Evolutionary conservation across 1,140 invertebrate genomes (phyloP), one percentile per base, ranked within the genome.

Genomic region (Brachystomella parvula): DNA sequence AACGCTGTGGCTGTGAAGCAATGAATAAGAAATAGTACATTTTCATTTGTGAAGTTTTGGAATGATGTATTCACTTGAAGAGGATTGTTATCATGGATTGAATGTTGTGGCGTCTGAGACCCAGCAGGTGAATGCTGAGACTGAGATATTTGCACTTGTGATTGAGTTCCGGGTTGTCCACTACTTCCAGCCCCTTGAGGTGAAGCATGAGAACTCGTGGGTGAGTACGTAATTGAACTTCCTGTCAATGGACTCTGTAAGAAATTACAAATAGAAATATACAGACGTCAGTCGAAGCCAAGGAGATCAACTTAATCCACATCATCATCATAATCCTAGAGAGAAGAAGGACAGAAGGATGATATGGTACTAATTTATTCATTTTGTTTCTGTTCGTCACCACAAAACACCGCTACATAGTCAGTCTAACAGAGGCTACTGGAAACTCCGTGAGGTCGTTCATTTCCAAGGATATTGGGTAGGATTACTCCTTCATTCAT

Each of bases 211-310:
- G 68, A 72, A 76, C 81, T 83, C 72, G 85, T 86, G 56, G 88
- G 88, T 72, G 87, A 89, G 75, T 89, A 80, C 71, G 85, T 86
- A 73, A 86, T 81, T 73, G 85, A 84, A 78, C 83, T 86, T 75
- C 83, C 82, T 77, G 83, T 84, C 79, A 85, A 79, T 75, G 84
- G 84, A 81, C 85, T 86, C 85, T 87, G 79, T 70, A 82, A 83
- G 78, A 77, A 44, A 74, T 57, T 29, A 33, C 57, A 63, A 47
- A 58, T 30, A 39, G 32, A 39, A 33, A 33, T 12, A 44, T 53
- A 24, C 24, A 53, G 49, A 53, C 49, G 49, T 53, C 49, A 53
- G 12, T 19, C 21, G 21, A 15, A n/a, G 39, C 12, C 12, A n/a
- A 47, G 39, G 39, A 12, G 29, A 6, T 17, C 9, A 24, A 30